Percentiles rank a stretch among this genome's conserved stretches.
Conservation (phyloP, 2,797 vertebrate species). For the Anniella stebbinsi region DNA sequence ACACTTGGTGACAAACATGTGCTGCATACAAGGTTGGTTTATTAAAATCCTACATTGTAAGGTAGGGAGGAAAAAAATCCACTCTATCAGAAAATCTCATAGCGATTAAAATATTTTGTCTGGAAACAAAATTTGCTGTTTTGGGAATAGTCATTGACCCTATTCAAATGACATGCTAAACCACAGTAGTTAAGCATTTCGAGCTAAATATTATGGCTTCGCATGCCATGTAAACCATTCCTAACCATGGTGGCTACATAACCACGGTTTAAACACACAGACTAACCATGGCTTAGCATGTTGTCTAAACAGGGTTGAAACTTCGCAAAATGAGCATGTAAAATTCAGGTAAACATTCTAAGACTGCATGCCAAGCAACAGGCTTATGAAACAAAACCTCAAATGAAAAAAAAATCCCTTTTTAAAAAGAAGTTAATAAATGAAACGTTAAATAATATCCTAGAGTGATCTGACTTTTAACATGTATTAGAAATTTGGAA, state of each 20-base stretch:
- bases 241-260: too few species aligned
- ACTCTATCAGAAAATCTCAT: background rate
- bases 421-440: constrained; percentile 9
- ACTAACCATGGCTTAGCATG: too few species aligned
- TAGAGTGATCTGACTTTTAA: background rate
- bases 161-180: too few species aligned
- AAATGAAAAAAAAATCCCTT: background rate
- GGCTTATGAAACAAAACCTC: background rate
- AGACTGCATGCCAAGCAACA: accelerated
- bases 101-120: background rate
- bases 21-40: background rate
- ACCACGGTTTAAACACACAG: too few species aligned
- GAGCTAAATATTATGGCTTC: too few species aligned
- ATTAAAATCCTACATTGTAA: background rate
- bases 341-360: background rate
- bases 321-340: background rate
- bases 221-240: too few species aligned
- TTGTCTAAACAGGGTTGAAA: too few species aligned
- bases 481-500: background rate
- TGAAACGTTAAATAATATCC: background rate
- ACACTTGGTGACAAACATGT: background rate
- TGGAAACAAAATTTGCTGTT: background rate
- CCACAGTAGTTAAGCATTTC: too few species aligned
- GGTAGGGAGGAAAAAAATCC: background rate
- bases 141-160: background rate